A percentile compares a stretch with the other conserved stretches of the same genome.
phyloP scores from a whole-genome alignment of 2,797 vertebrate genomes.

The Semotilus atromaculatus region DNA sequence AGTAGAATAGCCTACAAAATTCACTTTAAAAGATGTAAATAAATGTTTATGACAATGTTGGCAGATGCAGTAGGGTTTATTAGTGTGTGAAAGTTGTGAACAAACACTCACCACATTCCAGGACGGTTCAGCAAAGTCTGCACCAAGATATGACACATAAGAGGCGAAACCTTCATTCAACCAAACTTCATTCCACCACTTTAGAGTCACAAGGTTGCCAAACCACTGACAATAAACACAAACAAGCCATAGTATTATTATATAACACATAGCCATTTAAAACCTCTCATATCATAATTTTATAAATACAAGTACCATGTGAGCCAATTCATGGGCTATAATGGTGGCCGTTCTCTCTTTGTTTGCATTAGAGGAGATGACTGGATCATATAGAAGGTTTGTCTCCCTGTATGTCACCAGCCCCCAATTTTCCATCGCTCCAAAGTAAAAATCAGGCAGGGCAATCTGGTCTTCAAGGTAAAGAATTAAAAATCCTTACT shows the following conservation, averaged over 20 bases:
- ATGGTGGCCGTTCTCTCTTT: slow-evolving; percentile 85
- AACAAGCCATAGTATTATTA: neutral
- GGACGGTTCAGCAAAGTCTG: slow-evolving; percentile 70
- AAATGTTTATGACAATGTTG: neutral
- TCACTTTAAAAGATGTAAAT: neutral
- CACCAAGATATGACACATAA: slow-evolving; percentile 90
- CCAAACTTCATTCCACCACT: slow-evolving; percentile 97
- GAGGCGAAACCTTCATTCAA: slow-evolving; percentile 95
- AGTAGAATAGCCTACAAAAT: neutral
- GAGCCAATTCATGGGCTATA: slow-evolving; percentile 89
- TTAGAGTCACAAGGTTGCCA: slow-evolving; percentile 91
- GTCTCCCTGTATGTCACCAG: slow-evolving; percentile 91
- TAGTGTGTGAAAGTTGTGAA: neutral
- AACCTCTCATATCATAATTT: neutral
- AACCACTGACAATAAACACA: slow-evolving; percentile 84
- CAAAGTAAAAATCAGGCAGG: slow-evolving; percentile 89
- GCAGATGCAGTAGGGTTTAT: too few species aligned
- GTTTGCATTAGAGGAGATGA: slow-evolving; percentile 83
- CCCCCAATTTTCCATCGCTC: slow-evolving; percentile 97
- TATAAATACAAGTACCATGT: slow-evolving; percentile 81
- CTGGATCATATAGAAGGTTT: slow-evolving; percentile 77
- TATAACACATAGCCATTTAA: neutral
- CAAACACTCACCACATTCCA: slow-evolving; percentile 47
- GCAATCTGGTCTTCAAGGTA: slow-evolving; percentile 84
- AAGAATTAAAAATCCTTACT: neutral